Percentiles rank a stretch among this genome's conserved stretches.
Conservation (phyloP, 37 sponge, comb jelly and placozoan genomes). For the Geodia barretti region DNA sequence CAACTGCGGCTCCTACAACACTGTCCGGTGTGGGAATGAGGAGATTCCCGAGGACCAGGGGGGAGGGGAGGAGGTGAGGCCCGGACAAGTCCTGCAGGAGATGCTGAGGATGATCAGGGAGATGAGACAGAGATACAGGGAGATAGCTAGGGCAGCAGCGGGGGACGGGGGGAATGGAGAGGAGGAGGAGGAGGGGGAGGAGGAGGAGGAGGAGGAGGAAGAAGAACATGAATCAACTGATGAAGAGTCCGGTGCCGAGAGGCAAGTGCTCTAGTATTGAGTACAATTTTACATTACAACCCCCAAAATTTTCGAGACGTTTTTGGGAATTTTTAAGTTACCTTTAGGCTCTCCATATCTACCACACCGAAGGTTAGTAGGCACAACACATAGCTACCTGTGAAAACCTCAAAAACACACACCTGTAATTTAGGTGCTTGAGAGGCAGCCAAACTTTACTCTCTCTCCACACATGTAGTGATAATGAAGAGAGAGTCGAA, state of each 20-base stretch:
- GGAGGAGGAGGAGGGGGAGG: background rate
- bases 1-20: constrained; percentile 77
- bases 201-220: constrained; percentile 1
- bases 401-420: too few relatives aligned
- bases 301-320: too few relatives aligned
- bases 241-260: background rate
- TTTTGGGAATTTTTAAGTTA: too few relatives aligned
- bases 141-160: background rate
- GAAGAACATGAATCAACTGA: background rate
- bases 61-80: background rate
- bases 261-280: too few relatives aligned
- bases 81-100: constrained; percentile 7
- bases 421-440: too few relatives aligned
- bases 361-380: too few relatives aligned
- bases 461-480: too few relatives aligned
- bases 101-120: constrained; percentile 10
- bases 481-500: too few relatives aligned
- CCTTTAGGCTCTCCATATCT: too few relatives aligned
- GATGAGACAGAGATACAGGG: background rate
- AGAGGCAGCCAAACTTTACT: too few relatives aligned
- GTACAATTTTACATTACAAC: too few relatives aligned
- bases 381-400: too few relatives aligned
- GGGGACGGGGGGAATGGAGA: constrained; percentile 1
- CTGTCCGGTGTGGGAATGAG: constrained; percentile 66
- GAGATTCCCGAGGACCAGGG: constrained; percentile 43